Evolutionary conservation across 2,113 vertebrate species (phyloP), one percentile per base, ranked within the genome.

Genomic region (Brevimyrus niger): DNA sequence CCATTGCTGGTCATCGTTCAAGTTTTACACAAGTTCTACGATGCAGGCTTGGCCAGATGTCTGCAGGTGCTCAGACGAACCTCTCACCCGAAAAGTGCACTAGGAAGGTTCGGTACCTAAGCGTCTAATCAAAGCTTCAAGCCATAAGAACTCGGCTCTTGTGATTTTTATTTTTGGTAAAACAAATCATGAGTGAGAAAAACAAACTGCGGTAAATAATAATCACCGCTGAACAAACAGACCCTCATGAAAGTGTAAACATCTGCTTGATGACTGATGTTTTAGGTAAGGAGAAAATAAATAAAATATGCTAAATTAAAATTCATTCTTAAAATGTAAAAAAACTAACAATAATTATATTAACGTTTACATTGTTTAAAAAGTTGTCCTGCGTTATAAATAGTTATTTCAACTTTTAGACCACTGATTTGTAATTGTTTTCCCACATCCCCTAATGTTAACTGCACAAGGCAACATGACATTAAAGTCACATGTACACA

Each of bases 311-410:
- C 35, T 55, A 19, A 42, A 87, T 69, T 51, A 82, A 48, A 27
- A 53, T 76, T 73, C 65, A 58, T 58, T 87, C 47, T 38, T 90
- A 84, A 92, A 87, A 89, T 91, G 82, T 90, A 86, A 94, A 88
- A 90, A 92, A 93, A 92, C 93, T 90, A 93, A 90, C 88, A 90
- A 38, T 90, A 86, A 89, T 94, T 91, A 93, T 91, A 90, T 93
- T 92, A 92, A 93, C 93, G 93, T 92, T 94, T 91, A 92, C 90
- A 92, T 94, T 90, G 50, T 94, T 94, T 93, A 90, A 96, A 94
- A 93, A 94, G 93, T 93, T 95, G 92, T 96, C 92, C 92, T 92
- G 90, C 95, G 93, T 93, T 95, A 95, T 95, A 95, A 95, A 96
- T 95, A 96, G 92, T 92, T 94, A 92, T 90, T 89, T 89, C 87